Percentiles rank a stretch among this genome's conserved stretches.
Evolutionary conservation across 2,888 invertebrate genomes (phyloP).

Genomic region (Sceliomorpha sp.): DNA sequence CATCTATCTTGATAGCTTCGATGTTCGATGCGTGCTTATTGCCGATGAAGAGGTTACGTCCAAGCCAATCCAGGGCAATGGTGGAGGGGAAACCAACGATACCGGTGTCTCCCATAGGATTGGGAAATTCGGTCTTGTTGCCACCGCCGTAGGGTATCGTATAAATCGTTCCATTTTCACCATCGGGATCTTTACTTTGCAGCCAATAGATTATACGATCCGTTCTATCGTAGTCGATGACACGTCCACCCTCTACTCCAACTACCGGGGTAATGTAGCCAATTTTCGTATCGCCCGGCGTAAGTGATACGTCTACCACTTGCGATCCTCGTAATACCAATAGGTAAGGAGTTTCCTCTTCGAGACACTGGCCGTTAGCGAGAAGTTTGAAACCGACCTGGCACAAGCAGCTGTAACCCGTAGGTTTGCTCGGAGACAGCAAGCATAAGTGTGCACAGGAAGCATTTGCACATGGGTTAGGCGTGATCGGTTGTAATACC

Average conservation of each 20-base stretch:
- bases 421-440: conserved; percentile 87
- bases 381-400: conserved; percentile 90
- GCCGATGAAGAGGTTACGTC: conserved; percentile 95
- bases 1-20: conserved; percentile 92
- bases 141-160: conserved; percentile 92
- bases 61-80: conserved; percentile 98
- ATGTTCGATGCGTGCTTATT: conserved; percentile 94
- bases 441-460: conserved; percentile 95
- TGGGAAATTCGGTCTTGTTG: conserved; percentile 90
- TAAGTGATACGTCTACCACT: conserved; percentile 91
- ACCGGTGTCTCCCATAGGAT: conserved; percentile 86
- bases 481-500: conserved; percentile 90
- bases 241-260: conserved; percentile 92
- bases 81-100: conserved; percentile 94
- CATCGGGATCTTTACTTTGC: conserved; percentile 86
- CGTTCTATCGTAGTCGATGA: conserved; percentile 95
- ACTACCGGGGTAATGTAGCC: conserved; percentile 93
- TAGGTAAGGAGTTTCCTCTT: conserved; percentile 93
- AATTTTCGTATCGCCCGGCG: conserved; percentile 87
- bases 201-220: conserved; percentile 93
- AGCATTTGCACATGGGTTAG: conserved; percentile 88
- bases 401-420: conserved; percentile 93
- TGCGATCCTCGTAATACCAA: conserved; percentile 95
- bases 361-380: conserved; percentile 86
- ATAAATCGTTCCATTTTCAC: conserved; percentile 92